Evolutionary conservation across 1,140 invertebrate genomes (phyloP).

Genomic region (Musca domestica): DNA sequence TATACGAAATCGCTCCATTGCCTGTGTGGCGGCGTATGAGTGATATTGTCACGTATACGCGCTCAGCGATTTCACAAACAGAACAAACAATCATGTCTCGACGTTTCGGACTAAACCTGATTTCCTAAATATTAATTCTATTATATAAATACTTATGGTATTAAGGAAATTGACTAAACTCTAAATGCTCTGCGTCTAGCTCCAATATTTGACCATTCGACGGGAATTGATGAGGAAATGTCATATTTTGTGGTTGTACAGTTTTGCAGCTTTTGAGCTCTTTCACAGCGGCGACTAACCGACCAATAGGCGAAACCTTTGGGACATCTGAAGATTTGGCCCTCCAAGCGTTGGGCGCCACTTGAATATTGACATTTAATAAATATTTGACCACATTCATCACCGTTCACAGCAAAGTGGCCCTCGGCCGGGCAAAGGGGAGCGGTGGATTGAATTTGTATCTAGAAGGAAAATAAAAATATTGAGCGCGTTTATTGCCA

Average conservation of each 20-base stretch:
- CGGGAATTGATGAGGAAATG: slow-evolving; percentile 37
- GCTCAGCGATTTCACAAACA: background rate
- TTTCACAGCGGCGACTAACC: slow-evolving; percentile 72
- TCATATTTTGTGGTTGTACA: slow-evolving; percentile 39
- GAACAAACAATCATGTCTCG: background rate
- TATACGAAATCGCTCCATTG: too few species aligned
- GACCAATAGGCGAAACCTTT: slow-evolving; percentile 73
- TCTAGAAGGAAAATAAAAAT: slow-evolving; percentile 26
- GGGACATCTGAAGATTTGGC: slow-evolving; percentile 74
- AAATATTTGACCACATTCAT: slow-evolving; percentile 69
- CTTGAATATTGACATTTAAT: slow-evolving; percentile 66
- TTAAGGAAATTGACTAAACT: slow-evolving; percentile 32
- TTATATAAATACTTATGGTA: background rate
- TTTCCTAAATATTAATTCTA: background rate
- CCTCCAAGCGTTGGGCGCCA: slow-evolving; percentile 60
- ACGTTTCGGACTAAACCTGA: background rate
- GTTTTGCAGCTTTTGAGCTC: slow-evolving; percentile 37
- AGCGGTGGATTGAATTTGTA: slow-evolving; percentile 41
- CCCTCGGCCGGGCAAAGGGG: slow-evolving; percentile 67
- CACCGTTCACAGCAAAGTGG: slow-evolving; percentile 65
- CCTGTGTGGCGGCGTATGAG: too few species aligned
- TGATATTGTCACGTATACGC: too few species aligned
- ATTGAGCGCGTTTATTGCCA: too few species aligned
- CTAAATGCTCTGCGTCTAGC: slow-evolving; percentile 45
- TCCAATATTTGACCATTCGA: slow-evolving; percentile 51